Base-by-base conservation (phyloP, 2,797 vertebrate species). In the Sebastiscus albofasciatus region DNA sequence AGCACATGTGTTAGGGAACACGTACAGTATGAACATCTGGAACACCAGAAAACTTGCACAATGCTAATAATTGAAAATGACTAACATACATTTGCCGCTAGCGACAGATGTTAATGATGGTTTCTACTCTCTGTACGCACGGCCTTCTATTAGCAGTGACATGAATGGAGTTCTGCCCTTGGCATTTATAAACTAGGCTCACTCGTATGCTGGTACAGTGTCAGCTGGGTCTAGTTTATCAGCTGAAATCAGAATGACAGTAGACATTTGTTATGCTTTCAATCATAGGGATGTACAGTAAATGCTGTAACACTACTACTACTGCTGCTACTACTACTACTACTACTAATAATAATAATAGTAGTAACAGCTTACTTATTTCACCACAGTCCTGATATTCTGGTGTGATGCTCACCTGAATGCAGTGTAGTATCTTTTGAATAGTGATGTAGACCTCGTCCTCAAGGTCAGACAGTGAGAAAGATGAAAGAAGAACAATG, bases 11-110 rank as follows among this genome's bases (percentile, higher is more conserved):
- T 22, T 13, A 14, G 9, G 16, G 46, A 73, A 77, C 42, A 29
- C 26, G 31, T 79, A 36, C 62, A 60, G 42, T 13, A 46, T 4
- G 71, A 86, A 90, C 87, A 90, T 92, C 87, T 93, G 88, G 86
- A 80, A 52, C 14, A 80, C 18, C 67, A 79, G 54, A 65, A 68
- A 68, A 61, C 71, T 14, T 70, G 42, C 70, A 68, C 71, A 42
- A 22, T 18, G 61, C 82, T 42, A 58, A 78, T 80, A 82, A 90
- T 29, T 77, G 71, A 72, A 72, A 87, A 77, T 79, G 77, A 81
- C 81, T 78, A 31, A 80, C 72, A 72, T 61, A 72, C 59, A 67
- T 65, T 67, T 82, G 58, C 86, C 61, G 2, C 34, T 29, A 73
- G 77, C 8, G 70, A 84, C 79, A 75, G 71, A 87, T 85, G 90